A percentile compares a stretch with the other conserved stretches of the same genome.
Evolutionary conservation across 2,888 invertebrate genomes (phyloP).

Genomic region (Acanthopleura granulata): DNA sequence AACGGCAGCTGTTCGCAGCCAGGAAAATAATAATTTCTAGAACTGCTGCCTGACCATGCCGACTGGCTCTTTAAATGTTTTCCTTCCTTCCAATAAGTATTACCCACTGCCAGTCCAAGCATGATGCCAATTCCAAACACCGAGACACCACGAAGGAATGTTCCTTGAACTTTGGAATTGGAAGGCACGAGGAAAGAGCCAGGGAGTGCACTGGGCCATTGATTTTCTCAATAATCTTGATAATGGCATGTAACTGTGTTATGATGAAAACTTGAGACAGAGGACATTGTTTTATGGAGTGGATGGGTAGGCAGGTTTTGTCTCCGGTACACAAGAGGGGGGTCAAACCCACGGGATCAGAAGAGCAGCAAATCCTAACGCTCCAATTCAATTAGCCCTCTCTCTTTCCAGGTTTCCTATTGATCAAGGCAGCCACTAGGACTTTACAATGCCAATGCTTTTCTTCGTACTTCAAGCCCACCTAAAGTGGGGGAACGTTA

Average conservation of each 20-base stretch:
- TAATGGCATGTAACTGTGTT: conserved; percentile 9
- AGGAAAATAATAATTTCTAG: background rate
- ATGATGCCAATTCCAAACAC: background rate
- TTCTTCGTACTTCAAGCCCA: too few relatives aligned
- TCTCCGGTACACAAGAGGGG: background rate
- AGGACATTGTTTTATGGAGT: background rate
- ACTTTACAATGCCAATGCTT: too few relatives aligned
- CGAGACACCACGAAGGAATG: background rate
- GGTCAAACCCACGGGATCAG: background rate
- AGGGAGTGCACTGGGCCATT: background rate
- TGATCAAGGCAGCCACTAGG: too few relatives aligned
- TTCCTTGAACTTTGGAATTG: too few relatives aligned
- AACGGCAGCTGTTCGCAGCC: background rate
- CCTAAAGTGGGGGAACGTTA: too few relatives aligned
- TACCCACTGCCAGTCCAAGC: background rate
- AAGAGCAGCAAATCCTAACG: background rate
- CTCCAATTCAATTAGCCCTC: background rate
- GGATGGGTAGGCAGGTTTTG: background rate
- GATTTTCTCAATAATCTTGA: conserved; percentile 3
- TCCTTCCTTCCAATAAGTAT: background rate
- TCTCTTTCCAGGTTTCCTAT: background rate
- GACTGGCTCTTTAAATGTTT: background rate
- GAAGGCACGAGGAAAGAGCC: too few relatives aligned
- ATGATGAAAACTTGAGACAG: conserved; percentile 12
- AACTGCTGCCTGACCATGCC: background rate